Evolutionary conservation across 1,140 invertebrate species (phyloP).

Genomic region (Drosophila pruinosa): DNA sequence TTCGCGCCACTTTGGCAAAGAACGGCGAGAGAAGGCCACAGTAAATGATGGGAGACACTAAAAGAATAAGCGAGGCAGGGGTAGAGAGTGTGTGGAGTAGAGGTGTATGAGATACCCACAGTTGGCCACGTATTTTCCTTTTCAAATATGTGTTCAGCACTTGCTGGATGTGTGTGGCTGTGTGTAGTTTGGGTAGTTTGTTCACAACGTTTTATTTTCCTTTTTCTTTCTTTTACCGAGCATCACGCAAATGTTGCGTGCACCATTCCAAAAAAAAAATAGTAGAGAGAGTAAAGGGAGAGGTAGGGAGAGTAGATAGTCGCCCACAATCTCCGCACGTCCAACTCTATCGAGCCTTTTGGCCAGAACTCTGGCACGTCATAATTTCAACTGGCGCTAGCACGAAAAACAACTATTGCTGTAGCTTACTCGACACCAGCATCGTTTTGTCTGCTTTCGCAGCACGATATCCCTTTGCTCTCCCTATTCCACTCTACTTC

Average conservation of each 20-base stretch:
- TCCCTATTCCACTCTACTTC: background rate
- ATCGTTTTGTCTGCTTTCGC: conserved; percentile 41
- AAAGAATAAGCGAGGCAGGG: background rate
- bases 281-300: background rate
- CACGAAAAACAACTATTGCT: conserved; percentile 66
- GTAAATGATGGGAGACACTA: background rate
- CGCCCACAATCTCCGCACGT: background rate
- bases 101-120: conserved; percentile 31
- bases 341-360: conserved; percentile 30
- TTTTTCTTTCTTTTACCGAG: conserved; percentile 24
- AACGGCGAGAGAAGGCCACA: conserved; percentile 10
- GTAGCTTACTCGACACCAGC: conserved; percentile 68
- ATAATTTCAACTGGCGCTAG: conserved; percentile 65
- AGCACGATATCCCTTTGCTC: background rate
- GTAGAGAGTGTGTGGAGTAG: background rate
- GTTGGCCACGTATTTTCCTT: conserved; percentile 76
- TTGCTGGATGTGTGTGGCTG: conserved; percentile 33
- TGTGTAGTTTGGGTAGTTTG: conserved; percentile 24
- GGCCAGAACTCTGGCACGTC: conserved; percentile 61
- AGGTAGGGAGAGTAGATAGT: background rate
- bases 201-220: conserved; percentile 11
- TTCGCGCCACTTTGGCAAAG: conserved; percentile 53
- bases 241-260: conserved; percentile 79
- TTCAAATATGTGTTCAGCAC: conserved; percentile 80
- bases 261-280: conserved; percentile 28